Evolutionary conservation across 2,888 invertebrate species (phyloP).

Genomic region (Stomorhina lunata): DNA sequence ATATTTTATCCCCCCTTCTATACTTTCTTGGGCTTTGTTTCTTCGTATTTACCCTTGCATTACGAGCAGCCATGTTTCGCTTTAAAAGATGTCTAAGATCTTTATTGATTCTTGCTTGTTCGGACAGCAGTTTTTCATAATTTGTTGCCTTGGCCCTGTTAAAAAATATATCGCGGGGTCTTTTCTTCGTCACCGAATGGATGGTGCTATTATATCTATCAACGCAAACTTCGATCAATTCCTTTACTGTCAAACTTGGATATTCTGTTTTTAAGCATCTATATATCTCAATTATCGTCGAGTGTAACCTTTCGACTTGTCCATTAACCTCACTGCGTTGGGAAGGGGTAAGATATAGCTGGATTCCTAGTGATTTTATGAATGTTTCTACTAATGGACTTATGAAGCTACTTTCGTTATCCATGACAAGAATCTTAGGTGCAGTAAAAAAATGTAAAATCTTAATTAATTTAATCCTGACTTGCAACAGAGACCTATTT

Average conservation of each 20-base stretch:
- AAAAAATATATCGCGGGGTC: too few species aligned
- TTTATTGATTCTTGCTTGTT: too few species aligned
- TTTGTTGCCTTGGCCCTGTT: too few species aligned
- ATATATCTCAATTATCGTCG: not conserved
- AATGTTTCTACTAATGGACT: too few species aligned
- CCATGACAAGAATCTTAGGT: too few species aligned
- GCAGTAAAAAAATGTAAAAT: too few species aligned
- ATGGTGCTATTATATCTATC: conserved; percentile 12
- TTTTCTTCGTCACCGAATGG: not conserved
- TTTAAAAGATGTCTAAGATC: too few species aligned
- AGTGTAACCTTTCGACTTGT: not conserved
- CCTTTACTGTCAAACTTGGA: not conserved
- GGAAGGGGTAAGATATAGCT: too few species aligned
- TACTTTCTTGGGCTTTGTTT: not conserved
- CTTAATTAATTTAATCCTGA: not conserved
- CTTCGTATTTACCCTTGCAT: not conserved
- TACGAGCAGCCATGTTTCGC: not conserved
- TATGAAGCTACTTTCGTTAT: too few species aligned
- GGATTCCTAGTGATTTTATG: too few species aligned
- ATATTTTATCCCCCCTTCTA: not conserved
- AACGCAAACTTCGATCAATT: not conserved
- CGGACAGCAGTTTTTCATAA: too few species aligned
- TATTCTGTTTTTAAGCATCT: not conserved
- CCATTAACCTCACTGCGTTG: not conserved
- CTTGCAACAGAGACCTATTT: not conserved